Evolutionary conservation across 2,888 invertebrate species (phyloP).

Genomic region (Amiota communis): DNA sequence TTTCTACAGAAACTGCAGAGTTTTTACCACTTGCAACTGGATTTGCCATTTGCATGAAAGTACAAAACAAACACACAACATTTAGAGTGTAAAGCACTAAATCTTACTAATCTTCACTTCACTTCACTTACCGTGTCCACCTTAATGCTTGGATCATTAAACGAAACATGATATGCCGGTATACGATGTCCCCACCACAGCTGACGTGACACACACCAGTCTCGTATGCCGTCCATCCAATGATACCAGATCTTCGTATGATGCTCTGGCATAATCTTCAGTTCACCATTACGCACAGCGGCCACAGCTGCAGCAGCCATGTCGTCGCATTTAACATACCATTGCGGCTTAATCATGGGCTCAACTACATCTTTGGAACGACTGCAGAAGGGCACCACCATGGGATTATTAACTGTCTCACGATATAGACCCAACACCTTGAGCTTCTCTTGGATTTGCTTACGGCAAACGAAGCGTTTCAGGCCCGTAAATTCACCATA

Average conservation of each 20-base stretch:
- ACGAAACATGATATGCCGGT: constrained; percentile 89
- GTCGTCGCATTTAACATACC: constrained; percentile 92
- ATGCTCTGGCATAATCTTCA: constrained; percentile 91
- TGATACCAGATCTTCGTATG: constrained; percentile 95
- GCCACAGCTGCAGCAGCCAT: constrained; percentile 92
- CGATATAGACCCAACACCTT: constrained; percentile 82
- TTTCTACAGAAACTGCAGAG: neutral
- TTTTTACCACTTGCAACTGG: constrained; percentile 36
- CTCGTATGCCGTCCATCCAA: constrained; percentile 97
- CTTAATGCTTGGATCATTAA: constrained; percentile 73
- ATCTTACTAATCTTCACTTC: too few relatives aligned
- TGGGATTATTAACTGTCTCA: constrained; percentile 90
- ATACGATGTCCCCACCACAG: constrained; percentile 99
- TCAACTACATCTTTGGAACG: constrained; percentile 98
- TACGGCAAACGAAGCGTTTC: constrained; percentile 92
- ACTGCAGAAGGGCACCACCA: constrained; percentile 97
- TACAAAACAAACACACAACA: neutral
- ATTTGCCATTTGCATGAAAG: constrained; percentile 25
- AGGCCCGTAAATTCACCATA: constrained; percentile 88
- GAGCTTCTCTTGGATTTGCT: constrained; percentile 84
- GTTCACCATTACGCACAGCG: constrained; percentile 84
- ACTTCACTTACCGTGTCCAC: constrained; percentile 66
- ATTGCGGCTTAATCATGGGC: constrained; percentile 95
- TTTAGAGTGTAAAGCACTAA: too few relatives aligned
- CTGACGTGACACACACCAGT: constrained; percentile 99